A percentile compares a stretch with the other conserved stretches of the same genome.
These are phyloP conservation scores for Drosophila insularis DNA, from an alignment of 1,140 invertebrate species.

Conservation along the genomic window DNA sequence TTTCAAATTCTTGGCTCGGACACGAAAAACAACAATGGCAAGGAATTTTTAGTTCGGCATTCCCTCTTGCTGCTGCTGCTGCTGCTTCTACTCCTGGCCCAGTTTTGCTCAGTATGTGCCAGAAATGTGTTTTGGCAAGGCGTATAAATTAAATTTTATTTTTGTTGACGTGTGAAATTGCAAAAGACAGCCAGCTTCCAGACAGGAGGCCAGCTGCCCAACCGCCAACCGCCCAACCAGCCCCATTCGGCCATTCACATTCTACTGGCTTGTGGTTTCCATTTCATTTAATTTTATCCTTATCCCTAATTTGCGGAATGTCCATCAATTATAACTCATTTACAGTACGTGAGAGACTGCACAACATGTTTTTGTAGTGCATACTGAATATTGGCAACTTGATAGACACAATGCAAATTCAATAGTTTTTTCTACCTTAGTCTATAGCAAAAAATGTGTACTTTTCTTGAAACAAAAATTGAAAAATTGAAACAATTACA, in stretches of 20 bases:
- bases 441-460: background rate
- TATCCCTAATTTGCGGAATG: slow-evolving; percentile 10
- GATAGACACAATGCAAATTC: background rate
- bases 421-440: background rate
- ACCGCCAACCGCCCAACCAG: background rate
- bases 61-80: background rate
- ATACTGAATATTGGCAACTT: background rate
- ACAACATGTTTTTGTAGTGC: background rate
- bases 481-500: too few species aligned
- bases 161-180: slow-evolving; percentile 62
- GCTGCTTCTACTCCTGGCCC: background rate
- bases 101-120: slow-evolving; percentile 13
- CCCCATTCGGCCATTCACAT: background rate
- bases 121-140: slow-evolving; percentile 53
- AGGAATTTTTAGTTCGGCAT: background rate
- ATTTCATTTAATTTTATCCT: slow-evolving; percentile 6
- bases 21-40: slow-evolving; percentile 38
- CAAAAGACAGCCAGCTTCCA: slow-evolving; percentile 34
- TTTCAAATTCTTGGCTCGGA: slow-evolving; percentile 59
- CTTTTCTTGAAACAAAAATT: too few species aligned
- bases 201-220: background rate
- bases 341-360: background rate
- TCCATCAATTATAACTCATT: slow-evolving; percentile 18
- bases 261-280: background rate
- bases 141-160: slow-evolving; percentile 65